Percentiles rank a stretch among this genome's conserved stretches.
phyloP scores from a whole-genome alignment of 2,888 invertebrate genomes.

The Latrodectus hesperus region DNA sequence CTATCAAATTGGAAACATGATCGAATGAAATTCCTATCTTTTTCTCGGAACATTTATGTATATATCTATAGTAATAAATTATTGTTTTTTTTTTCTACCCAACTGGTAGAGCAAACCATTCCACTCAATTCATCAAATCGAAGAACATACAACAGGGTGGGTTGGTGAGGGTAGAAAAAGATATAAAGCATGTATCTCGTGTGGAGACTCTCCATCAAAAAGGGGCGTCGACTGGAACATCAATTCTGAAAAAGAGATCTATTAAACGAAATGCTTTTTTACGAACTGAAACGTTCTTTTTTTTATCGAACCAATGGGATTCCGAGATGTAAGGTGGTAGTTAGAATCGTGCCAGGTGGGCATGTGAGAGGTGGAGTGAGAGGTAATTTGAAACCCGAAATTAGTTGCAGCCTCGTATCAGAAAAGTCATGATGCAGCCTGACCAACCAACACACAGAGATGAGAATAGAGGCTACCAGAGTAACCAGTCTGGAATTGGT shows the following conservation, averaged over 20 bases:
- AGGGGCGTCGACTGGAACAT: constrained; percentile 61
- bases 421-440: constrained; percentile 39
- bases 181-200: constrained; percentile 51
- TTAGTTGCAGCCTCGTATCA: constrained; percentile 53
- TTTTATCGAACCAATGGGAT: constrained; percentile 44
- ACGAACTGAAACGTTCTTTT: constrained; percentile 29
- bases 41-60: constrained; percentile 17
- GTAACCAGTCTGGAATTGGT: neutral
- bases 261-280: constrained; percentile 48
- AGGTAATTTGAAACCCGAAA: constrained; percentile 66
- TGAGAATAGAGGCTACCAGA: constrained; percentile 8
- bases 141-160: neutral
- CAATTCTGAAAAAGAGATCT: constrained; percentile 57
- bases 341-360: constrained; percentile 66
- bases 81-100: neutral
- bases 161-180: neutral
- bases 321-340: constrained; percentile 30
- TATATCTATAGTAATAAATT: constrained; percentile 17
- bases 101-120: constrained; percentile 23
- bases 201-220: constrained; percentile 57
- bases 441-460: constrained; percentile 40
- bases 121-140: constrained; percentile 39
- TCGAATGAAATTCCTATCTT: constrained; percentile 44
- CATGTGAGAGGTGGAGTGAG: constrained; percentile 17
- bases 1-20: constrained; percentile 65